phyloP scores from a whole-genome alignment of 2,797 vertebrate species.

The Phrynocephalus vlangalii region DNA sequence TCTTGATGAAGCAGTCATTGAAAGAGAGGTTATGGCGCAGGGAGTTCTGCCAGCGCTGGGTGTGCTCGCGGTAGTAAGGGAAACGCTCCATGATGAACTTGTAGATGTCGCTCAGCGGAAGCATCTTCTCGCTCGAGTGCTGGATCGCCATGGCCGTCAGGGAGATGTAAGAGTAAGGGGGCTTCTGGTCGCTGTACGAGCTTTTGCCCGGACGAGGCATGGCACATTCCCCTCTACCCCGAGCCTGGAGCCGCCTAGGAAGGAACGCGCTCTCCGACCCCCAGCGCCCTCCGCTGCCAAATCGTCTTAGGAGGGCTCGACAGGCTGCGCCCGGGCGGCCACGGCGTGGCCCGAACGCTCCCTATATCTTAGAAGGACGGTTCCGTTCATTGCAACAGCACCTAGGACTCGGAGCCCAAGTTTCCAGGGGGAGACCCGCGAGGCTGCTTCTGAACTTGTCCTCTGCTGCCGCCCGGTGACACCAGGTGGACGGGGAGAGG shows the following conservation, averaged over 20 bases:
- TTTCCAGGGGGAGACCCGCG: background rate
- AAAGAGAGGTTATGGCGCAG: constrained; percentile 94
- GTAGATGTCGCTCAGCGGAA: constrained; percentile 94
- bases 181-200: constrained; percentile 96
- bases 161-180: constrained; percentile 94
- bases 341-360: too few relatives aligned
- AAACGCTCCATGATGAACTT: constrained; percentile 97
- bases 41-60: constrained; percentile 94
- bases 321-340: too few relatives aligned
- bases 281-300: background rate
- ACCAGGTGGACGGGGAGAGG: background rate
- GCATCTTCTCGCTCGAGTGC: constrained; percentile 92
- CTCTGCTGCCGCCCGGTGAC: background rate
- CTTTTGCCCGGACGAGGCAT: constrained; percentile 98
- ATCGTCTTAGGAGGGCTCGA: too few relatives aligned
- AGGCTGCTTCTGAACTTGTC: background rate
- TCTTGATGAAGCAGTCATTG: constrained; percentile 96
- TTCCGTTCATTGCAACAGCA: background rate
- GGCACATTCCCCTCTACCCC: constrained; percentile 30
- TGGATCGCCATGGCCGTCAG: constrained; percentile 96
- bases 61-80: constrained; percentile 94
- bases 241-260: background rate
- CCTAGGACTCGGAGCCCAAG: background rate
- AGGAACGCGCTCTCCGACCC: background rate
- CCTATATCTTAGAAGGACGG: background rate